phyloP scores from a whole-genome alignment of 2,888 invertebrate genomes.

The Epinotia ramella region DNA sequence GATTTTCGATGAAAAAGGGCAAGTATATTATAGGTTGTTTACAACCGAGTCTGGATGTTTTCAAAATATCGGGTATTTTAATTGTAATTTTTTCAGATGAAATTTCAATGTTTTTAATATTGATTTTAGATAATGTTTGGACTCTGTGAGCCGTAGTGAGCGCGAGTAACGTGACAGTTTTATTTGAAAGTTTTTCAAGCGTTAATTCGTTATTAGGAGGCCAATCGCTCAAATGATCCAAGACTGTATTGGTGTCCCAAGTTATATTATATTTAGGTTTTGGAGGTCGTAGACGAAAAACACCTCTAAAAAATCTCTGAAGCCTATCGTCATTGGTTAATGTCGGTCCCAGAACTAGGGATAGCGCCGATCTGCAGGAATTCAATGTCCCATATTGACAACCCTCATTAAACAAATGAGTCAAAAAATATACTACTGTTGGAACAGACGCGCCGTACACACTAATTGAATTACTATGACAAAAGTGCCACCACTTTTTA shows the following conservation, averaged over 20 bases:
- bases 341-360: conserved; percentile 3
- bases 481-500: too few species aligned
- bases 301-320: conserved; percentile 17
- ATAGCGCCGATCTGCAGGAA: conserved; percentile 6
- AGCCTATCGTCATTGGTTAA: conserved; percentile 8
- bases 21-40: conserved; percentile 12
- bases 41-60: conserved; percentile 5
- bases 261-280: conserved; percentile 12
- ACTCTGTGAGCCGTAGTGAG: conserved; percentile 22
- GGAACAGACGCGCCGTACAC: neutral
- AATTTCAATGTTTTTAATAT: conserved; percentile 12
- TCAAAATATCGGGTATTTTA: conserved; percentile 23
- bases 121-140: conserved; percentile 21
- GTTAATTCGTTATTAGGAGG: neutral
- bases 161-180: conserved; percentile 10
- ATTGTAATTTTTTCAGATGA: neutral
- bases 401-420: conserved; percentile 10
- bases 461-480: too few species aligned
- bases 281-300: conserved; percentile 15
- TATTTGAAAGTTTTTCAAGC: conserved; percentile 7
- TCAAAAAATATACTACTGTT: conserved; percentile 6
- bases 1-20: neutral
- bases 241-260: conserved; percentile 6
- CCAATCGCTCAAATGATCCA: neutral
- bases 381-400: conserved; percentile 22